Percentiles rank a stretch among this genome's conserved stretches.
These are phyloP conservation scores for Anseranas semipalmata DNA, from an alignment of 2,113 vertebrate species.

Conservation along the genomic window DNA sequence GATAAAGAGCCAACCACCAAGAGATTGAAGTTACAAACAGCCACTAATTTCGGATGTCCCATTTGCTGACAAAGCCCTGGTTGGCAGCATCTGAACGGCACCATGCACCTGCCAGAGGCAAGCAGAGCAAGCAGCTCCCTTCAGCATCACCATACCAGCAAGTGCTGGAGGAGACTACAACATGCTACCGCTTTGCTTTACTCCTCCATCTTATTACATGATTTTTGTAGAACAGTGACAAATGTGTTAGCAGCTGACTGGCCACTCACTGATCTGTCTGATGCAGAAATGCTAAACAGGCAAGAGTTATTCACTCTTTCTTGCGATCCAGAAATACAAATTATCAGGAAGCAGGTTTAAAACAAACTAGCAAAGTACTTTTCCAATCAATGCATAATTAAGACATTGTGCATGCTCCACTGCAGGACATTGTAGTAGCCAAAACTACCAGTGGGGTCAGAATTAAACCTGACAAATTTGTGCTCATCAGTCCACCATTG, in stretches of 20 bases:
- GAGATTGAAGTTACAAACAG: neutral
- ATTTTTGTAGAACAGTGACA: neutral
- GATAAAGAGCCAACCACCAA: neutral
- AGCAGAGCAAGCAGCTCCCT: neutral
- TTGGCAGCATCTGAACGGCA: too few relatives aligned
- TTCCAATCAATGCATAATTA: neutral
- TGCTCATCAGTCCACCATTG: neutral
- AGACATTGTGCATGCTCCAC: neutral
- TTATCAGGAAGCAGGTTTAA: neutral
- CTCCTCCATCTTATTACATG: neutral
- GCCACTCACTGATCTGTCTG: neutral
- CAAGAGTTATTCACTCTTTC: neutral
- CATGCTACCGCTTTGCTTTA: neutral
- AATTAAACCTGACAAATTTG: neutral
- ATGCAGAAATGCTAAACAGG: neutral
- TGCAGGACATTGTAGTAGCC: neutral
- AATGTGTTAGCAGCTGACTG: neutral
- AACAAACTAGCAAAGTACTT: neutral
- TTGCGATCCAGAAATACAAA: neutral
- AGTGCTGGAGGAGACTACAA: too few relatives aligned
- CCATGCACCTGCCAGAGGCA: too few relatives aligned
- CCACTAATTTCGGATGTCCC: neutral
- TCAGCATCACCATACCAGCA: neutral
- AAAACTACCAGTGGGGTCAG: neutral
- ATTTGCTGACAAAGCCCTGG: too few relatives aligned